A percentile compares a stretch with the other conserved stretches of the same genome.
Evolutionary conservation across 1,140 invertebrate species (phyloP).

Genomic region (Lycorma delicatula): DNA sequence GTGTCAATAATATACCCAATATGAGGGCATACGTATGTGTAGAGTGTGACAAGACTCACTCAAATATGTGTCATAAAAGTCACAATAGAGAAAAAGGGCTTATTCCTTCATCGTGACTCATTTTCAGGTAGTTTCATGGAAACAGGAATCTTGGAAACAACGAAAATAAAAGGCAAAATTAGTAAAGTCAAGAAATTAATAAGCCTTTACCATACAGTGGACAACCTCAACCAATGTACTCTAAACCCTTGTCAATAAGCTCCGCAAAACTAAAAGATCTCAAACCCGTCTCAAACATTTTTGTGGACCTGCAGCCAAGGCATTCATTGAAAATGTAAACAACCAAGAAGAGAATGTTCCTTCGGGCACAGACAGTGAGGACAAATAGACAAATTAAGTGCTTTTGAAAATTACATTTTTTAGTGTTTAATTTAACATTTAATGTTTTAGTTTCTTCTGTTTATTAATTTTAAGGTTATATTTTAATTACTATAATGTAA

Average conservation of each 20-base stretch:
- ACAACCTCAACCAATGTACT: constrained; percentile 1
- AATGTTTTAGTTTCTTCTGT: background rate
- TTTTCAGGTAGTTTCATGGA: constrained; percentile 4
- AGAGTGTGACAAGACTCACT: constrained; percentile 15
- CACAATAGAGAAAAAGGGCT: background rate
- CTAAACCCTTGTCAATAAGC: background rate
- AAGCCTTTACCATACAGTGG: background rate
- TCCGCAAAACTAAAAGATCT: constrained; percentile 1
- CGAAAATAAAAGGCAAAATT: background rate
- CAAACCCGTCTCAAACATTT: background rate
- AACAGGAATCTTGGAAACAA: background rate
- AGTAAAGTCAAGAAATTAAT: background rate
- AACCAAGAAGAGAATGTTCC: background rate
- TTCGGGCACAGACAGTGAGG: background rate
- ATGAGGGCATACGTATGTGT: constrained; percentile 20
- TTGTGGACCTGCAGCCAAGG: background rate
- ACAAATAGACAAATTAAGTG: background rate
- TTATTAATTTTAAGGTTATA: background rate
- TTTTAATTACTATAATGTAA: background rate
- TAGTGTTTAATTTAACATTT: too few relatives aligned
- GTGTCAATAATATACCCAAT: constrained; percentile 15
- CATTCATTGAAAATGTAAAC: background rate
- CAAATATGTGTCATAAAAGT: constrained; percentile 4
- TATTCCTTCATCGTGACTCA: constrained; percentile 3
- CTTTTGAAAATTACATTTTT: too few relatives aligned